Evolutionary conservation across 2,113 vertebrate genomes (phyloP).

Genomic region (Calcarius ornatus): DNA sequence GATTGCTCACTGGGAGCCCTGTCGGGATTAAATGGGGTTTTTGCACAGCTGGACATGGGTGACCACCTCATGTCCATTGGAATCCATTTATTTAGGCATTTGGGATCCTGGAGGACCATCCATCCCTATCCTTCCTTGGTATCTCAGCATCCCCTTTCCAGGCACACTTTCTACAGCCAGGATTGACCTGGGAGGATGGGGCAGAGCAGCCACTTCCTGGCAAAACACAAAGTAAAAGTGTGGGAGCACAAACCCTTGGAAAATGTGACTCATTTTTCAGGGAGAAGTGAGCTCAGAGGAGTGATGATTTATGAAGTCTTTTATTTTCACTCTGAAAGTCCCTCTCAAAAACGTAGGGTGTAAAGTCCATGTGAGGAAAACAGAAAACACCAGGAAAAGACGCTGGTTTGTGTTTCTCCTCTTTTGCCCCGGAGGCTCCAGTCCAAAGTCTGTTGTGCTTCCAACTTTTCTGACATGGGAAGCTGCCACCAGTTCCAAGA

Average conservation of each 20-base stretch:
- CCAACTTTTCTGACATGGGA: accelerated
- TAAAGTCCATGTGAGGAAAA: neutral
- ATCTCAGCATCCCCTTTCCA: neutral
- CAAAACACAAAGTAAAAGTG: neutral
- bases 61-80: neutral
- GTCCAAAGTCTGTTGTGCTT: neutral
- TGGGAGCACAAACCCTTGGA: neutral
- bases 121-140: neutral
- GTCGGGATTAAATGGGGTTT: neutral
- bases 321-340: conserved; percentile 28
- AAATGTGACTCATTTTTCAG: neutral
- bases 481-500: neutral
- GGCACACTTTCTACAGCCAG: neutral
- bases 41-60: neutral
- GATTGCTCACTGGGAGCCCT: neutral
- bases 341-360: conserved; percentile 44
- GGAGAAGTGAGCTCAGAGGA: neutral
- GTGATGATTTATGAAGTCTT: neutral
- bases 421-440: neutral
- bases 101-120: neutral
- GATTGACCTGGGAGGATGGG: neutral
- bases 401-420: neutral
- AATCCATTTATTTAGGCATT: neutral
- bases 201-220: neutral
- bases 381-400: neutral